Conservation (phyloP, 2,113 vertebrate genomes). For the Sinocyclocheilus grahami region DNA sequence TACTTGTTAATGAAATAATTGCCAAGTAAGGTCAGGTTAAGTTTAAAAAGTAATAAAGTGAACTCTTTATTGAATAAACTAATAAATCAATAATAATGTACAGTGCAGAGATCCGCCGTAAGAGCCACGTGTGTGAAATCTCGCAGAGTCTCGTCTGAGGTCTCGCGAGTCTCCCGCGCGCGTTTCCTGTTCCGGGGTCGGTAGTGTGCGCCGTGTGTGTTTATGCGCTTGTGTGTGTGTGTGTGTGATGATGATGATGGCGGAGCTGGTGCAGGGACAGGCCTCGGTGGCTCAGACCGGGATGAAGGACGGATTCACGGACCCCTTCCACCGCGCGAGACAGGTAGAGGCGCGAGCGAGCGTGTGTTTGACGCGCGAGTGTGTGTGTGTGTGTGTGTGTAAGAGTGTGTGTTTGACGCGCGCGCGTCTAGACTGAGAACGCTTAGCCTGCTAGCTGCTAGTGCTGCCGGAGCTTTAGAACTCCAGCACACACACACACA, state of each 20-base stretch:
- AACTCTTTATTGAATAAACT: background rate
- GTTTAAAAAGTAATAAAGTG: background rate
- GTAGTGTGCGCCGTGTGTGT: conserved; percentile 60
- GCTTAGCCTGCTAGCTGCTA: conserved; percentile 32
- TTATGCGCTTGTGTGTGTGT: conserved; percentile 51
- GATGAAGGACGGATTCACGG: conserved; percentile 90
- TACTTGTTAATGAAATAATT: background rate
- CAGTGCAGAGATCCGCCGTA: background rate
- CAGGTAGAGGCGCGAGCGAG: conserved; percentile 78
- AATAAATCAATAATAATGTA: background rate
- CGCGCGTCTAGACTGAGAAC: background rate
- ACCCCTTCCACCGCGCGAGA: conserved; percentile 90
- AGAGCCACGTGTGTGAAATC: conserved; percentile 37
- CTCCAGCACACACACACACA: background rate
- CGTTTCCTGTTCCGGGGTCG: conserved; percentile 67
- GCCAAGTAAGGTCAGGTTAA: background rate
- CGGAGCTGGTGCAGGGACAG: conserved; percentile 93
- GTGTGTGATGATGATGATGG: conserved; percentile 84
- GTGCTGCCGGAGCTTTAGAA: conserved; percentile 38
- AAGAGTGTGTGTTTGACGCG: no score
- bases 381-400: no score
- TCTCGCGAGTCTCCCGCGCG: conserved; percentile 68
- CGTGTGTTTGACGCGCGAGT: no score
- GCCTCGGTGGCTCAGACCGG: conserved; percentile 86
- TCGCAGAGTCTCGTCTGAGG: conserved; percentile 2